Evolutionary conservation across 2,113 vertebrate species (phyloP).

Genomic region (Bothrops jararaca): DNA sequence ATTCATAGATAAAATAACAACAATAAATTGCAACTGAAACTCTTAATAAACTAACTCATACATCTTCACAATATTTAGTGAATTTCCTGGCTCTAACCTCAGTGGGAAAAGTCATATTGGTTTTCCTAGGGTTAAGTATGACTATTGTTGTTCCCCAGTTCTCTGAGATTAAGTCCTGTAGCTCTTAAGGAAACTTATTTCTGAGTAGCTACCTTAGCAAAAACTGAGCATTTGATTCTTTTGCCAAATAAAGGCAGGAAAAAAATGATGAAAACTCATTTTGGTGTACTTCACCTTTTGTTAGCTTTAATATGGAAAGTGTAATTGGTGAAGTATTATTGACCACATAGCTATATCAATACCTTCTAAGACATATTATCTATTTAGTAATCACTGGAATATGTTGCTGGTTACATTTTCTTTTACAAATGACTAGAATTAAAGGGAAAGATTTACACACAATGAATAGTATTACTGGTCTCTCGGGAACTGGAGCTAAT

Average conservation of each 20-base stretch:
- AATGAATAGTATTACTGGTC: not conserved
- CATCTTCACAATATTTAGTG: not conserved
- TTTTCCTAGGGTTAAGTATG: not conserved
- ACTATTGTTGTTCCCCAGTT: not conserved
- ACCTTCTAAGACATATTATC: not conserved
- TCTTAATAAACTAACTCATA: not conserved
- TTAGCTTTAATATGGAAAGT: not conserved
- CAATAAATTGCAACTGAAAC: not conserved
- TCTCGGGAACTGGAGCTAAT: not conserved
- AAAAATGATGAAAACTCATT: not conserved
- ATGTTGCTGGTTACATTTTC: not conserved
- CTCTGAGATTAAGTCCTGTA: not conserved
- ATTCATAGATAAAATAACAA: not conserved
- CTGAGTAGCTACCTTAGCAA: not conserved
- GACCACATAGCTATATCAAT: not conserved
- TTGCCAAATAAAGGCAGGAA: not conserved
- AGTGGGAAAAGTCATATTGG: not conserved
- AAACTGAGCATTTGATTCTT: not conserved
- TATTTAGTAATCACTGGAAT: not conserved
- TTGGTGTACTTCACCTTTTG: not conserved
- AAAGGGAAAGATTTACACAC: slow-evolving; percentile 34
- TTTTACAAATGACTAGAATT: not conserved
- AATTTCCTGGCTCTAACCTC: not conserved
- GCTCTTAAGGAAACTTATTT: not conserved
- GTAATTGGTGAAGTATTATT: not conserved